Base-by-base conservation (phyloP, 2,113 vertebrate genomes). In the Antennarius striatus region DNA sequence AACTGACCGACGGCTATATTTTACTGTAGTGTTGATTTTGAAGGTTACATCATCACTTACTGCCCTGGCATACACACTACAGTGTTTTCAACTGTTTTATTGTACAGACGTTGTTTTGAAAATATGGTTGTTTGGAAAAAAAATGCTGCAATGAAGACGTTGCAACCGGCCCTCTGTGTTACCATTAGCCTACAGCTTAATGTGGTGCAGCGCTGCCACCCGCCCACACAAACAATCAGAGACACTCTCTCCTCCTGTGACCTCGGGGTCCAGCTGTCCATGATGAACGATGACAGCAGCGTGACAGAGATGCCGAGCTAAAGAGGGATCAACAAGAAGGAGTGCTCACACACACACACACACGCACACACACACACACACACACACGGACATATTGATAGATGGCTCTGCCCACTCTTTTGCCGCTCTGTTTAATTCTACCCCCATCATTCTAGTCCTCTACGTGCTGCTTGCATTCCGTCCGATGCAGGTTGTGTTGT, bases 261-360 rank as follows among this genome's bases (percentile, higher is more conserved):
- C 83, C 83, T 75, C 9, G 0, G 13, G 69, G 16, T 78, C 75
- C 73, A 65, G 79, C 68, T 79, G 75, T 57, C 78, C 68, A 53
- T 88, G 89, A 90, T 39, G 74, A 76, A 87, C 45, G 80, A 86
- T 81, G 84, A 86, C 86, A 83, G 85, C 81, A 68, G 71, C 65
- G 77, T 80, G 77, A 88, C 81, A 76, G 77, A 72, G 75, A 63
- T 58, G 64, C 68, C 75, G 60, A 66, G 73, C 70, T 54, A 71
- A 77, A 79, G 79, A 83, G 72, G 77, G 79, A 87, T 86, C 79
- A 89, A 84, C 83, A 89, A 82, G 42, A 71, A 70, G 77, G 66
- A 85, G 77, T 46, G 75, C 71, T 56, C 61, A 59, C 60, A 71
- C 72, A 52, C 42, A 30, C 56, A 70, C 36, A 48, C 64, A 75